Evolutionary conservation across 2,888 invertebrate genomes (phyloP).

Genomic region (Chymomyza caudatula): DNA sequence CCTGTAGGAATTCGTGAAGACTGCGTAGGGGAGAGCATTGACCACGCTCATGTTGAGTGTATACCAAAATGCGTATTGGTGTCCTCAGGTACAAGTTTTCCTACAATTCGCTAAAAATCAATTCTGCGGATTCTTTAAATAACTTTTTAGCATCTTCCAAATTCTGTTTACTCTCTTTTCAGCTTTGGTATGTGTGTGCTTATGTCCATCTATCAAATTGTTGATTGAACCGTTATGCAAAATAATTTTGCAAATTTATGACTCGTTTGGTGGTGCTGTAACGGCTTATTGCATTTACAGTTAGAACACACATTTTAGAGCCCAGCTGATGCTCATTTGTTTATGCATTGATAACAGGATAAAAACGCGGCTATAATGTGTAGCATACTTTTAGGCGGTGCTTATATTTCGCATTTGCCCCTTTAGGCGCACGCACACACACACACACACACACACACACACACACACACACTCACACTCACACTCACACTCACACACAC

Average conservation of each 20-base stretch:
- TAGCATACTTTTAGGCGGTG: not conserved
- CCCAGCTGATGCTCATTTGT: conserved; percentile 54
- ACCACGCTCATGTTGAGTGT: too few species aligned
- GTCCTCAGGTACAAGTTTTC: too few species aligned
- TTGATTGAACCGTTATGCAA: conserved; percentile 28
- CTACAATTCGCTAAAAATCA: too few species aligned
- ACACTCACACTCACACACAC: too few species aligned
- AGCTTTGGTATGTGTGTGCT: too few species aligned
- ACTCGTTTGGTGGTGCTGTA: not conserved
- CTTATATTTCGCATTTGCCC: not conserved
- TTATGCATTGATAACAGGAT: conserved; percentile 18
- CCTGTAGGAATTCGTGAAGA: too few species aligned
- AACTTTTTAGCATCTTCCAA: too few species aligned
- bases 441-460: not conserved
- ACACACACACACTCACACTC: not conserved
- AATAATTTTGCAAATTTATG: conserved; percentile 16
- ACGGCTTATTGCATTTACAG: conserved; percentile 17
- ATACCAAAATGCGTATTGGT: too few species aligned
- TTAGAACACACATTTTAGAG: not conserved
- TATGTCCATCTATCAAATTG: conserved; percentile 13
- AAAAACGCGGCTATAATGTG: not conserved
- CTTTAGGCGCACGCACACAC: conserved; percentile 5
- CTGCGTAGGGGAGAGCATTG: too few species aligned
- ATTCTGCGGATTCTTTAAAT: too few species aligned
- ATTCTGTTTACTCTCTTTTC: too few species aligned